Evolutionary conservation across 2,113 vertebrate species (phyloP).

Genomic region (Abramis brama): DNA sequence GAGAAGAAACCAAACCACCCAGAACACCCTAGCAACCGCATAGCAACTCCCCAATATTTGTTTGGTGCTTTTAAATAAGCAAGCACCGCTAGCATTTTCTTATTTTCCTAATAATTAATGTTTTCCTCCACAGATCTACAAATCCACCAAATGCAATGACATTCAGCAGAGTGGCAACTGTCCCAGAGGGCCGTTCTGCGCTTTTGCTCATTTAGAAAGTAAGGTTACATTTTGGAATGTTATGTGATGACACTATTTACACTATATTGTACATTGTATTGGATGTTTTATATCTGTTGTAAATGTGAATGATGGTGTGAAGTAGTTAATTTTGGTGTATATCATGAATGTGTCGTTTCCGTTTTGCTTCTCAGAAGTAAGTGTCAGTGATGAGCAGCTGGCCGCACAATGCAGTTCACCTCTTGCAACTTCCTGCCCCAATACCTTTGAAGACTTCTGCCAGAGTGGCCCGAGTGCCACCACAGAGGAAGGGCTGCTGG

Average conservation of each 20-base stretch:
- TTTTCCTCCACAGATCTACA: slow-evolving; percentile 85
- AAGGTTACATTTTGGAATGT: slow-evolving; percentile 61
- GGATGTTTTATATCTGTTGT: not conserved
- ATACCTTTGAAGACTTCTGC: slow-evolving; percentile 77
- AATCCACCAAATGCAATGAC: slow-evolving; percentile 98
- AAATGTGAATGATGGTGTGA: not conserved
- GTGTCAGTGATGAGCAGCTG: slow-evolving; percentile 43
- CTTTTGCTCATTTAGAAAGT: slow-evolving; percentile 98
- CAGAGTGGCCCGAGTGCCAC: slow-evolving; percentile 57
- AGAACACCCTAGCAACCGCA: not conserved
- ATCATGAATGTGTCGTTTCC: not conserved
- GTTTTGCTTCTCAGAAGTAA: slow-evolving; percentile 33
- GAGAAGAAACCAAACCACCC: not conserved
- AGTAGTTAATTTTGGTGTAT: not conserved
- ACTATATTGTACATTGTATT: not conserved
- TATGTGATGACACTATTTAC: not conserved
- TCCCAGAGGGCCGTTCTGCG: slow-evolving; percentile 98
- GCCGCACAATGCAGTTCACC: slow-evolving; percentile 29
- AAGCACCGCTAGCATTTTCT: not conserved
- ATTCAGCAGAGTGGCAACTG: slow-evolving; percentile 98
- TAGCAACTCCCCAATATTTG: not conserved
- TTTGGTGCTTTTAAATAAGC: not conserved
- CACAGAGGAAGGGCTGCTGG: slow-evolving; percentile 75
- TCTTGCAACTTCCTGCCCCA: not conserved
- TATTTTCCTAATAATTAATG: not conserved